Evolutionary conservation across 2,888 invertebrate species (phyloP), one percentile per base, ranked within the genome.

Genomic region (Trachelus tabidus): DNA sequence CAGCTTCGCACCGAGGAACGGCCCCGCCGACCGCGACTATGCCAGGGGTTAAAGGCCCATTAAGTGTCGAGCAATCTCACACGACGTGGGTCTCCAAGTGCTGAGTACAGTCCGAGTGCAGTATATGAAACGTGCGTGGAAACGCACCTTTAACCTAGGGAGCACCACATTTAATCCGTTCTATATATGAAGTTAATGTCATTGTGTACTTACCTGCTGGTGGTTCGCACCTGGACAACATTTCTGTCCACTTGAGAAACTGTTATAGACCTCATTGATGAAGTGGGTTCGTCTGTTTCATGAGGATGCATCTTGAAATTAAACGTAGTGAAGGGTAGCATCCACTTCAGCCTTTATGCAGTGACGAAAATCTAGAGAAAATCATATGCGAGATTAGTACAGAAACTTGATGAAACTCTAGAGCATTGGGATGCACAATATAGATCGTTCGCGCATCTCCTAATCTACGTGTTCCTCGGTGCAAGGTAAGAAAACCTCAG

Each of bases 11-110:
- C 80, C 73, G 79, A 78, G 77, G 81, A 78, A 79, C 81, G 78
- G 77, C 75, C 56, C 76, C 79, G 80, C 76, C 77, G 80, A 79
- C 82, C 80, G 34, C 34, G 31, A 75, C 75, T 71, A 69, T 4
- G 56, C 80, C 86, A 81, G 82, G 84, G 87, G 87, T 88, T 88
- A 86, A 88, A 88, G 87, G 86, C 87, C 87, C 88, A 87, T 87
- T 88, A 88, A 88, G 87, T 86, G 81, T 82, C 79, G 75, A 79
- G 82, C 85, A 86, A 85, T 86, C 86, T 85, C 84, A 81, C 81
- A 80, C 68, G 76, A 81, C 56, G 56, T 56, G 56, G 23, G 56
- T 56, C 56, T 56, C 56, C 56, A 15, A 56, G 23, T 56, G 56
- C 23, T 56, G 56, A 9, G 23, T 56, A 23, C 2, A 56, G 56